Evolutionary conservation across 2,113 vertebrate genomes (phyloP).

Genomic region (Philantomba maxwellii): DNA sequence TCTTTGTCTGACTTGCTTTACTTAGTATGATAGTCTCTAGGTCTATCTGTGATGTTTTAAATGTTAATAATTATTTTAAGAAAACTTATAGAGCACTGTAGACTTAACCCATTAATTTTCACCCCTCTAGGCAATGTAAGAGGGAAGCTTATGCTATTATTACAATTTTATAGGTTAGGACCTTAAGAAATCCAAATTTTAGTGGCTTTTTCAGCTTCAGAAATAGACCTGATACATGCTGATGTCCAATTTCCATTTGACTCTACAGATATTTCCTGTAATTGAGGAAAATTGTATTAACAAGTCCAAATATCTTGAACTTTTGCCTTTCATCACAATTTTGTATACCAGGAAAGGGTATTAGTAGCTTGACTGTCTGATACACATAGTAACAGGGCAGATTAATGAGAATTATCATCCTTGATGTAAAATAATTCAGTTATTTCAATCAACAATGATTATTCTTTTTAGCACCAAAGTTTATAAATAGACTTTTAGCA

Average conservation of each 20-base stretch:
- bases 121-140: neutral
- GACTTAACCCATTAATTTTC: neutral
- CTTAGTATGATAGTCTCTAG: neutral
- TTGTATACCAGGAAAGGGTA: neutral
- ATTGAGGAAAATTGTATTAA: neutral
- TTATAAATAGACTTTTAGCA: slow-evolving; percentile 11
- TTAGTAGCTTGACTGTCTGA: neutral
- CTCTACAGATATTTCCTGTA: neutral
- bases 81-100: neutral
- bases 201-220: neutral
- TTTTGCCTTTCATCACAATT: slow-evolving; percentile 18
- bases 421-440: neutral
- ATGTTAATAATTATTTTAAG: slow-evolving; percentile 4
- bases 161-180: slow-evolving; percentile 12
- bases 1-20: neutral
- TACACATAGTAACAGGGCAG: neutral
- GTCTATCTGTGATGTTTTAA: neutral
- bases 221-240: neutral
- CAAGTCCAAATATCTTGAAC: neutral
- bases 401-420: slow-evolving; percentile 7
- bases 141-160: neutral
- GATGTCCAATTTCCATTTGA: neutral
- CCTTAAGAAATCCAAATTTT: neutral
- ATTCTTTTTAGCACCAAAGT: neutral
- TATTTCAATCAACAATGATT: neutral